Base-by-base conservation (phyloP, 2,113 vertebrate species). In the Tetrax tetrax region DNA sequence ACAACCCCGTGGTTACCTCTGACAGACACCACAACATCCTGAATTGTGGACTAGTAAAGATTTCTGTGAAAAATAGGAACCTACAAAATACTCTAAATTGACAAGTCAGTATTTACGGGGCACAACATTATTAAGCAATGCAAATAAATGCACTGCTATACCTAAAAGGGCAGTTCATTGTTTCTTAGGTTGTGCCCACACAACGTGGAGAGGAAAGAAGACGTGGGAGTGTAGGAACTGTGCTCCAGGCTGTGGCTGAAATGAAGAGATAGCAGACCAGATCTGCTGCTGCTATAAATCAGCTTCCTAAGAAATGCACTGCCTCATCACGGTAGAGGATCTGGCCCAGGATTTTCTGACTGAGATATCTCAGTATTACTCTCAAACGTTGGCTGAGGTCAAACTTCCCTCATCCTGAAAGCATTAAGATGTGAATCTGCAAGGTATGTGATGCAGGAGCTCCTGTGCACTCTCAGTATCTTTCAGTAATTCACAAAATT, bases 151-250 rank as follows among this genome's bases (percentile, higher is more conserved):
- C 7, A 21, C 12, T 43, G 15, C 29, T 70, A 33, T 23, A 35
- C 75, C 45, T 37, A 16, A 51, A 64, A 84, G 31, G 14, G 35
- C 27, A 70, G 38, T 31, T 69, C 53, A 89, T 7, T 23, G 33
- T 28, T 33, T 41, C 38, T 25, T 33, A 18, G 14, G 33, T 28
- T 43, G 45, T 43, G 56, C 20, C 21, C 56, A 61, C 33, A 41
- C 3, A 48, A n/a, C 0, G 0, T 9, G 22, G 45, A 54, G 23
- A 50, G 13, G 15, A 35, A 77, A 60, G 25, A 51, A 61, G 76
- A 27, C 11, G 28, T 14, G n/a, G 23, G 31, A 45, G 10, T 12
- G 16, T 47, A 43, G 61, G 57, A 75, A 45, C 43, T 31, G 23
- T 38, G 21, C 38, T 82, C 54, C 61, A 79, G n/a, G 24, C 31